phyloP scores from a whole-genome alignment of 2,888 invertebrate species.

The Chymomyza fuscimana region DNA sequence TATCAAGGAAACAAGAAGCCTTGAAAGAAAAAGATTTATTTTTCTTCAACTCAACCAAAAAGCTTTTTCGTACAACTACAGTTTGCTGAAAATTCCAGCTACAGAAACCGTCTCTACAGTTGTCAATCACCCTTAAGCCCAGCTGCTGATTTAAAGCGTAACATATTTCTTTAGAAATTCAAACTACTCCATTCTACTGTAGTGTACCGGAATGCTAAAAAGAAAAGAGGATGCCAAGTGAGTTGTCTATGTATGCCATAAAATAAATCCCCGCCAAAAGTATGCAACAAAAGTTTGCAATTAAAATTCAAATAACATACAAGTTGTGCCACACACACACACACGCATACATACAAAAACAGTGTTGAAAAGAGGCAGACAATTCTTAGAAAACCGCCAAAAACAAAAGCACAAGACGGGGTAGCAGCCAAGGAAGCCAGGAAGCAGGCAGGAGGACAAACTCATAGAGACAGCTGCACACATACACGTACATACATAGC shows the following conservation, averaged over 20 bases:
- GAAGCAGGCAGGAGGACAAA: too few relatives aligned
- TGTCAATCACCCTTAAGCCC: too few relatives aligned
- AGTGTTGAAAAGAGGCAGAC: constrained; percentile 58
- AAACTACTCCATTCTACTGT: background rate
- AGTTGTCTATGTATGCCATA: constrained; percentile 34
- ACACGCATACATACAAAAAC: constrained; percentile 42
- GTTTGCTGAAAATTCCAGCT: too few relatives aligned
- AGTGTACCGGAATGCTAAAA: background rate
- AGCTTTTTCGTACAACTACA: too few relatives aligned
- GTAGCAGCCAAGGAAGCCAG: too few relatives aligned
- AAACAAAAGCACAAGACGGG: constrained; percentile 30
- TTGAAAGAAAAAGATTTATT: too few relatives aligned
- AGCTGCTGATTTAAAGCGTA: background rate
- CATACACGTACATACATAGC: constrained; percentile 12
- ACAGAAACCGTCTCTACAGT: too few relatives aligned
- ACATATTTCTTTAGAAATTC: background rate
- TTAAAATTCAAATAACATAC: constrained; percentile 72
- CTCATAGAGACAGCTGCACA: background rate
- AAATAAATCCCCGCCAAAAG: constrained; percentile 61
- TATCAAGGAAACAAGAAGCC: too few relatives aligned
- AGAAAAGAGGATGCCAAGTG: constrained; percentile 11
- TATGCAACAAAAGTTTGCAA: constrained; percentile 70
- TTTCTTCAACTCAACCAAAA: too few relatives aligned
- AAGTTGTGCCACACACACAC: background rate
- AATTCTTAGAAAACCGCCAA: constrained; percentile 65